Conservation (phyloP, 2,113 vertebrate species). For the Cephalopterus ornatus region DNA sequence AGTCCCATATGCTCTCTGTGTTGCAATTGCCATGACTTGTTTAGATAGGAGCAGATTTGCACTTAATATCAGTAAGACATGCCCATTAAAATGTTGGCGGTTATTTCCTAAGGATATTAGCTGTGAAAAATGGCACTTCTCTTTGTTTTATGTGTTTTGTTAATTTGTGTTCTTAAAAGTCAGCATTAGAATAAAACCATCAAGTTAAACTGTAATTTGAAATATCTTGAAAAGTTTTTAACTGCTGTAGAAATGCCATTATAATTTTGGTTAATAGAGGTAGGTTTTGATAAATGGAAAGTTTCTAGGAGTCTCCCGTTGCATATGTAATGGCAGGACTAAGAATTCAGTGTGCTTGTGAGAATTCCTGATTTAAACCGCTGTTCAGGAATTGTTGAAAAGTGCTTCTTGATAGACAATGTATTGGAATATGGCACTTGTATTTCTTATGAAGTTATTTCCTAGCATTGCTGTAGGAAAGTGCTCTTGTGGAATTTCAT, state of each 20-base stretch:
- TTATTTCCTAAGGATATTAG: not conserved
- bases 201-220: not conserved
- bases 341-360: not conserved
- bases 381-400: not conserved
- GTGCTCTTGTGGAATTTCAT: not conserved
- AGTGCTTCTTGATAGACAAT: not conserved
- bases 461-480: not conserved
- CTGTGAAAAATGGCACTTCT: not conserved
- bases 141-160: not conserved
- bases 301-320: not conserved
- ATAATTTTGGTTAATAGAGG: not conserved
- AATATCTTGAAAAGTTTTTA: not conserved
- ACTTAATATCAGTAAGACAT: not conserved
- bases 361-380: not conserved
- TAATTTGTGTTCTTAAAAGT: not conserved
- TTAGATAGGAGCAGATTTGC: not conserved
- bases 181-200: not conserved
- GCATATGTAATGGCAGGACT: not conserved
- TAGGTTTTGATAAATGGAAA: not conserved
- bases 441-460: not conserved
- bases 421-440: not conserved
- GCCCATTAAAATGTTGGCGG: not conserved
- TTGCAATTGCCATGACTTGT: not conserved
- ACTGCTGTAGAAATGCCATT: not conserved
- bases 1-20: not conserved